These are phyloP conservation scores for Climacteris rufus DNA, from an alignment of 2,113 vertebrate species.

Conservation along the genomic window DNA sequence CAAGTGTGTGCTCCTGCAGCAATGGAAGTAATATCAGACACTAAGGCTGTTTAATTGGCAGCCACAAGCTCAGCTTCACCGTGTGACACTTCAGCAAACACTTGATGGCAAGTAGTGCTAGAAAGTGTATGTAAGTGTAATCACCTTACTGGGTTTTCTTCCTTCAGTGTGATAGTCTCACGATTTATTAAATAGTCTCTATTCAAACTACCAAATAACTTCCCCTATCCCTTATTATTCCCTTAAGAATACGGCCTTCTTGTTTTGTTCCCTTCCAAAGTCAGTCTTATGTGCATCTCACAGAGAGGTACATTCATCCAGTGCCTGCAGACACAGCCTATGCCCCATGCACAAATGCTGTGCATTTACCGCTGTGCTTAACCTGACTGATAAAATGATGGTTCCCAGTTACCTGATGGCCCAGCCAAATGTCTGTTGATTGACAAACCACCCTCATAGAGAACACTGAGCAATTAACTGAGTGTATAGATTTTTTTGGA, in stretches of 20 bases:
- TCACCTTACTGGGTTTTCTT: neutral
- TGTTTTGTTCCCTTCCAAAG: neutral
- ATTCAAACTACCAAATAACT: neutral
- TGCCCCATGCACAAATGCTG: accelerated
- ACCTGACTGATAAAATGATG: neutral
- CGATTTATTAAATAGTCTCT: neutral
- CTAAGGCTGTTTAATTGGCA: neutral
- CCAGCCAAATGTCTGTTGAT: neutral
- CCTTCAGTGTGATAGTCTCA: neutral
- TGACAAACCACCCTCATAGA: neutral
- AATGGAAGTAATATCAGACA: neutral
- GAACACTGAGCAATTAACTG: neutral
- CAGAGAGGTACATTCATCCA: neutral
- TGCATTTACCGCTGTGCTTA: neutral
- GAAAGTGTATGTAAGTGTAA: neutral
- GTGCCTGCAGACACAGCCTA: neutral
- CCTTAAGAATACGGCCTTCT: neutral
- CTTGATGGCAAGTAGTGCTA: neutral
- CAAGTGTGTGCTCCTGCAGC: neutral
- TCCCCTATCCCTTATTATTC: neutral
- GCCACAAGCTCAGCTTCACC: neutral
- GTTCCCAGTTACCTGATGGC: neutral
- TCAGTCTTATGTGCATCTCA: neutral
- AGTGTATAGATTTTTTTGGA: neutral
- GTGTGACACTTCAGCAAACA: neutral